Evolutionary conservation across 2,888 invertebrate species (phyloP).

Genomic region (Platynereis dumerilii): DNA sequence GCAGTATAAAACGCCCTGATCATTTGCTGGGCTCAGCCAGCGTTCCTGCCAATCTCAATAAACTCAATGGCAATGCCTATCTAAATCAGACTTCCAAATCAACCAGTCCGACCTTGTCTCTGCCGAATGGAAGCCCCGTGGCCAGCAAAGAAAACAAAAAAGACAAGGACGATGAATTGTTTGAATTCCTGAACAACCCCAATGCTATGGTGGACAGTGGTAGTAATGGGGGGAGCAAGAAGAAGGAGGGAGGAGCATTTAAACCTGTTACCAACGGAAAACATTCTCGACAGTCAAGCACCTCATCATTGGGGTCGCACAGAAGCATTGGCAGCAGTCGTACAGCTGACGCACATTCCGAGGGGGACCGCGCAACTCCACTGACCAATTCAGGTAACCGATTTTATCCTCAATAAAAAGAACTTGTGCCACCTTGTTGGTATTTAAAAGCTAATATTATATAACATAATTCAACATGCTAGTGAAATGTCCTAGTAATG

Average conservation of each 20-base stretch:
- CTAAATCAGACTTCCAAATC: conserved; percentile 19
- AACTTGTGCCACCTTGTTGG: not conserved
- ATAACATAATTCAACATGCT: no score
- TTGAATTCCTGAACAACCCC: conserved; percentile 64
- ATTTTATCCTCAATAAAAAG: no score
- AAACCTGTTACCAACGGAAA: conserved; percentile 38
- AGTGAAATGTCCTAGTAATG: no score
- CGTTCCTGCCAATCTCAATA: conserved; percentile 44
- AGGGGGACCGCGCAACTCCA: not conserved
- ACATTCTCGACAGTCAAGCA: conserved; percentile 60
- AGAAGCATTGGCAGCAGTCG: conserved; percentile 20
- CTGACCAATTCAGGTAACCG: not conserved
- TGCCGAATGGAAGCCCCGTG: conserved; percentile 5
- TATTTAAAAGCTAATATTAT: no score
- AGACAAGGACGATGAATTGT: conserved; percentile 63
- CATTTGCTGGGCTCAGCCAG: conserved; percentile 31
- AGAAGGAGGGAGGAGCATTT: conserved; percentile 37
- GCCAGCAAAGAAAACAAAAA: conserved; percentile 33
- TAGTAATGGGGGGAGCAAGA: conserved; percentile 22
- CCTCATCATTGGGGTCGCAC: conserved; percentile 48
- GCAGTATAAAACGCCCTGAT: conserved; percentile 1
- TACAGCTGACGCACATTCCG: conserved; percentile 23
- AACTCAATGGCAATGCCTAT: conserved; percentile 28
- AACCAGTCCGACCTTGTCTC: conserved; percentile 2
- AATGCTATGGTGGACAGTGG: conserved; percentile 42